A percentile compares a stretch with the other conserved stretches of the same genome.
Conservation (phyloP, 2,113 vertebrate genomes). For the Bombycilla garrulus region DNA sequence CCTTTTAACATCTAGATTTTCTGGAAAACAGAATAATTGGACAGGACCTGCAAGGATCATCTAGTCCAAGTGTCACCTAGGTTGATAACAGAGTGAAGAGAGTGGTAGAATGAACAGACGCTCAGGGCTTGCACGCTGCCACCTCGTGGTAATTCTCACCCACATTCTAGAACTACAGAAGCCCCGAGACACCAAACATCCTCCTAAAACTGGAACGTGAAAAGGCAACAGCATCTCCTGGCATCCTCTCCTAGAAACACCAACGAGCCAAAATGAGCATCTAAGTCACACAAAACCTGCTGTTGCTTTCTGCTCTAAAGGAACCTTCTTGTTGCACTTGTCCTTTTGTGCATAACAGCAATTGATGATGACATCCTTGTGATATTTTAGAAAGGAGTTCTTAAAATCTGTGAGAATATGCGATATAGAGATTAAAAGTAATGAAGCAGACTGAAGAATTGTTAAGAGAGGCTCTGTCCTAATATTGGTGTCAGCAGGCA, state of each 20-base stretch:
- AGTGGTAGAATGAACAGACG: rapidly evolving
- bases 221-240: background rate
- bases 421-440: background rate
- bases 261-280: background rate
- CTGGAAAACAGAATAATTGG: background rate
- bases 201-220: background rate
- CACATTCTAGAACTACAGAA: background rate
- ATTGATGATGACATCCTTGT: background rate
- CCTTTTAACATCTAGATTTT: background rate
- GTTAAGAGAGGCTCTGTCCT: background rate
- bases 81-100: background rate
- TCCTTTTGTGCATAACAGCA: rapidly evolving
- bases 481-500: background rate
- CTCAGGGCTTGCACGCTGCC: background rate
- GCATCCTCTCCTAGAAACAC: background rate
- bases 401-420: background rate
- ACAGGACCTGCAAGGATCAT: background rate
- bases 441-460: background rate
- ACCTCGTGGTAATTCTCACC: conserved; percentile 7
- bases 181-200: background rate
- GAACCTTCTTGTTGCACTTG: background rate
- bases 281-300: background rate
- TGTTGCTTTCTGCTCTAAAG: background rate
- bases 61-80: background rate
- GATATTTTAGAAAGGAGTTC: background rate